These are phyloP conservation scores for Listrodromus nycthemerus DNA, from an alignment of 2,888 invertebrate genomes.

Conservation along the genomic window DNA sequence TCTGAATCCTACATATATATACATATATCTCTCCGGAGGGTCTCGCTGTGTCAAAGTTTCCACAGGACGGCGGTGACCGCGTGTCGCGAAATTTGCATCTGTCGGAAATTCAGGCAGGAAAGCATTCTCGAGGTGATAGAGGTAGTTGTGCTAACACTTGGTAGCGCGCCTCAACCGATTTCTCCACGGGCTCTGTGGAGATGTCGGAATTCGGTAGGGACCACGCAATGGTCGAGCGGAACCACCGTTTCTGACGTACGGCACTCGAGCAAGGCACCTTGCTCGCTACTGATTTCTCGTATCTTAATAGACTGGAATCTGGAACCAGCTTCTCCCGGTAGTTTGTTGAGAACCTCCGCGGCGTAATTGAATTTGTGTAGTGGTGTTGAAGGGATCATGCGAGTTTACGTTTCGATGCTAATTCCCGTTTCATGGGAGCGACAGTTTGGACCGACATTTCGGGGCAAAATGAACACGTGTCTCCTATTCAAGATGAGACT, in stretches of 20 bases:
- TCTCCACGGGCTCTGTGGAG: constrained; percentile 15
- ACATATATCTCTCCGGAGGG: background rate
- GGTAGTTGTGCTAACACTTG: constrained; percentile 40
- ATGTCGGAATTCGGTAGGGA: constrained; percentile 59
- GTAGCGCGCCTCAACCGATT: constrained; percentile 9
- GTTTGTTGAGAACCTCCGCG: background rate
- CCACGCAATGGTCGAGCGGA: constrained; percentile 48
- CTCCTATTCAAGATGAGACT: too few relatives aligned
- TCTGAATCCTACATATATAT: too few relatives aligned
- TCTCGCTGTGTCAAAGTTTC: constrained; percentile 61
- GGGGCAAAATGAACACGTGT: too few relatives aligned
- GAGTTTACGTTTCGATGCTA: background rate
- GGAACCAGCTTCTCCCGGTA: background rate
- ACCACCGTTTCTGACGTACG: constrained; percentile 46
- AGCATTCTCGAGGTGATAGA: constrained; percentile 59
- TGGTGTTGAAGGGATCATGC: background rate
- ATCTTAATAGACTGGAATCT: constrained; percentile 20
- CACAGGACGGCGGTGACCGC: constrained; percentile 54
- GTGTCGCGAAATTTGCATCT: constrained; percentile 66
- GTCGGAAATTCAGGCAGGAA: constrained; percentile 61
- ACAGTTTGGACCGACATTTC: background rate
- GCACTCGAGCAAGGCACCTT: background rate
- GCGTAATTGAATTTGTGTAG: background rate
- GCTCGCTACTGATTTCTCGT: constrained; percentile 32
- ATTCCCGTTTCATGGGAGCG: background rate